Conservation (phyloP, 2,888 invertebrate species). For the Phrixothrix hirtus region DNA sequence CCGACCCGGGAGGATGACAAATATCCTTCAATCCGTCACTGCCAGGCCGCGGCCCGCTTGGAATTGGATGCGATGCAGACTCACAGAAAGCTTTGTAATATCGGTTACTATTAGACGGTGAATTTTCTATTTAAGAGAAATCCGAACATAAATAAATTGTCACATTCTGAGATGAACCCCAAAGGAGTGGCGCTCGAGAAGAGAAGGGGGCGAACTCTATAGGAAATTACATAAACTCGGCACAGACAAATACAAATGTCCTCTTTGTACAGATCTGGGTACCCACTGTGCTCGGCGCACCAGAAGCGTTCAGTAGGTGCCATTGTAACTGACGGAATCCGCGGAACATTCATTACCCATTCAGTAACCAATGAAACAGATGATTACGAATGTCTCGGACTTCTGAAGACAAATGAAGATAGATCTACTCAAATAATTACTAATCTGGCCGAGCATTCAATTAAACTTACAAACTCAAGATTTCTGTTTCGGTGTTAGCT, state of each 20-base stretch:
- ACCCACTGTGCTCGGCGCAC: constrained; percentile 52
- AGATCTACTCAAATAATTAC: constrained; percentile 57
- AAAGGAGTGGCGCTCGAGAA: constrained; percentile 49
- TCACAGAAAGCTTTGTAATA: constrained; percentile 59
- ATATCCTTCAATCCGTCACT: constrained; percentile 71
- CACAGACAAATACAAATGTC: constrained; percentile 59
- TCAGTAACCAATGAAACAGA: constrained; percentile 59
- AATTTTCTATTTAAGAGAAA: constrained; percentile 21
- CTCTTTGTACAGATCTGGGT: constrained; percentile 58
- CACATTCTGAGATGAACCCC: constrained; percentile 51
- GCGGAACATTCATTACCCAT: constrained; percentile 57
- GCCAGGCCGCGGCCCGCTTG: constrained; percentile 60
- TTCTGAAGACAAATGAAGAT: constrained; percentile 55
- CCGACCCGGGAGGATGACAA: constrained; percentile 68
- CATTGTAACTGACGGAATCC: constrained; percentile 55
- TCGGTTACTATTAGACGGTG: constrained; percentile 53
- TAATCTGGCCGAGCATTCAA: constrained; percentile 57
- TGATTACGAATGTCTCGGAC: constrained; percentile 57
- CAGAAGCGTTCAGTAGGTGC: constrained; percentile 55
- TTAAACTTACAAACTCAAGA: constrained; percentile 39
- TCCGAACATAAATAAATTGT: constrained; percentile 29
- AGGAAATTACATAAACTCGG: constrained; percentile 61
- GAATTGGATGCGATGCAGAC: constrained; percentile 59
- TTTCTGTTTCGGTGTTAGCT: constrained; percentile 15
- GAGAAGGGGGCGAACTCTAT: constrained; percentile 56